Conservation (phyloP, 2,113 vertebrate species). For the Columba janthina region DNA sequence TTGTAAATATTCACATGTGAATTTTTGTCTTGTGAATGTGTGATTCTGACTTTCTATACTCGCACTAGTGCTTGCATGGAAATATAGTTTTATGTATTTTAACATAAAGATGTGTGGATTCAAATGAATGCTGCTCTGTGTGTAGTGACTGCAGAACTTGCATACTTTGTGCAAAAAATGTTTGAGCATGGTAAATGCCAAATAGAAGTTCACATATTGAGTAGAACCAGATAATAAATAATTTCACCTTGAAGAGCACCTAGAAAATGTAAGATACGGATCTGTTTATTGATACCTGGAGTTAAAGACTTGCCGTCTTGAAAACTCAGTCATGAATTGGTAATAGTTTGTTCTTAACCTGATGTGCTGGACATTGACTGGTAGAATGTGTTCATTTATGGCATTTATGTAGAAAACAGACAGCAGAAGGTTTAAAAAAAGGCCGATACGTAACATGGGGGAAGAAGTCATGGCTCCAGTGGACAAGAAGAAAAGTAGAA, state of each 20-base stretch:
- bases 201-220: background rate
- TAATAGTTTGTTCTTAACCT: background rate
- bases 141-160: background rate
- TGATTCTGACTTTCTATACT: background rate
- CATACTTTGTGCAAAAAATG: background rate
- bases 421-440: background rate
- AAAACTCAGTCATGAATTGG: background rate
- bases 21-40: background rate
- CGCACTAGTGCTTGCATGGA: background rate
- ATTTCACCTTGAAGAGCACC: background rate
- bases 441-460: background rate
- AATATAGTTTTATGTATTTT: background rate
- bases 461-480: background rate
- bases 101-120: background rate
- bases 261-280: background rate
- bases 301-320: background rate
- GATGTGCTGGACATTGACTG: background rate
- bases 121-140: background rate
- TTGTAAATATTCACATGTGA: background rate
- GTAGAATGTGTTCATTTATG: background rate
- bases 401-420: background rate
- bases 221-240: background rate
- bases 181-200: background rate
- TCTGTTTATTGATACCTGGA: background rate
- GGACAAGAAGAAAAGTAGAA: background rate